Base-by-base conservation (phyloP, 2,888 invertebrate species). In the Leucozona laternaria region DNA sequence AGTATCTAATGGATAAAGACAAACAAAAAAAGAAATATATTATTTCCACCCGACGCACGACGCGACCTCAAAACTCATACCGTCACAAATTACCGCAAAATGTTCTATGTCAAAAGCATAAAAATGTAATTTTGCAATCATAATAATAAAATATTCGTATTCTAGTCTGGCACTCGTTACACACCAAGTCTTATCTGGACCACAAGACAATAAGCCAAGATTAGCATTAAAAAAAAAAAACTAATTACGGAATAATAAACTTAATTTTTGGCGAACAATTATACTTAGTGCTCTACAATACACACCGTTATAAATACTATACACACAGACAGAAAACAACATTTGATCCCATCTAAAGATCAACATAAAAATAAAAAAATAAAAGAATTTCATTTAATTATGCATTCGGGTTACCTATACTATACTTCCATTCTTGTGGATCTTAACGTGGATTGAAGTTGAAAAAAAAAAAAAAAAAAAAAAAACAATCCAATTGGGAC, bases 351-450 rank as follows among this genome's bases (percentile, higher is more conserved):
- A 84, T 79, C 75, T 37, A 43, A 64, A 66, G 48, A 43, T 22
- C 53, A 68, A 34, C 34, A 43, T 10, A 7, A 20, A 13, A 34
- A n/a, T n/a, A n/a, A 8, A 50, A 48, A 20, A 48, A 48, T 48
- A 43, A 58, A 66, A 57, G 62, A 55, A 68, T 71, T 73, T 40
- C 78, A 70, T 48, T 84, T 85, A 77, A 77, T 72, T 85, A 85
- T 85, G 84, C 72, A 85, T 80, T 85, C 71, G 66, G 76, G 72
- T 68, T 77, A 66, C 48, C n/a, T n/a, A n/a, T n/a, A n/a, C n/a
- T n/a, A n/a, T 58, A 53, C 48, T 72, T 77, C 84, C 60, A 77
- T 77, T 85, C 66, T 68, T 40, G 22, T 48, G 48, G 53, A 64
- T 62, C 25, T 43, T 3, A 62, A n/a, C 75, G 45, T 75, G 34